Evolutionary conservation across 2,888 invertebrate genomes (phyloP).

Genomic region (Calephelis perditalis): DNA sequence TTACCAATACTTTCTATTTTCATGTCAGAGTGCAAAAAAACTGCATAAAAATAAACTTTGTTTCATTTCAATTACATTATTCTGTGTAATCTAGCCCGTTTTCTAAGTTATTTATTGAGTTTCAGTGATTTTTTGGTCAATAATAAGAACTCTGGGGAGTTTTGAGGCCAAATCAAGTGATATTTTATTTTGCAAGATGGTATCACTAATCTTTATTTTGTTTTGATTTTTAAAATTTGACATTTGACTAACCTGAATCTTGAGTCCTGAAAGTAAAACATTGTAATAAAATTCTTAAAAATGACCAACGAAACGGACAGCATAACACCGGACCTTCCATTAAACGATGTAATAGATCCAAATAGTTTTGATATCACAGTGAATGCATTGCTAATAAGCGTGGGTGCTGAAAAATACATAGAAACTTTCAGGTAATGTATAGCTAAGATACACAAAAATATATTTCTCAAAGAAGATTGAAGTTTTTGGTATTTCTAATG

Average conservation of each 20-base stretch:
- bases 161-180: constrained; percentile 6
- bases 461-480: background rate
- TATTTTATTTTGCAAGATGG: background rate
- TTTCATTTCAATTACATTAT: too few species aligned
- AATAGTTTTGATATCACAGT: constrained; percentile 60
- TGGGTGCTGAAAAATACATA: constrained; percentile 64
- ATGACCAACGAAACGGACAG: constrained; percentile 22
- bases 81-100: too few species aligned
- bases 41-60: too few species aligned
- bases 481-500: background rate
- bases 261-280: background rate
- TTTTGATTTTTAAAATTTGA: background rate
- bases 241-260: background rate
- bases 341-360: constrained; percentile 47
- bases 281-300: background rate
- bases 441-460: constrained; percentile 1
- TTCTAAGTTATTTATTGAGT: too few species aligned
- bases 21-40: too few species aligned
- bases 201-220: background rate
- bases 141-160: background rate
- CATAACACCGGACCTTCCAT: constrained; percentile 25
- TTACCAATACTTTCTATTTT: too few species aligned
- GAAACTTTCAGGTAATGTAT: constrained; percentile 57
- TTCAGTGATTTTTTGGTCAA: too few species aligned
- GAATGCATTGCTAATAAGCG: constrained; percentile 51